These are phyloP conservation scores for Malaclemys terrapin DNA, from an alignment of 2,113 vertebrate species.

Conservation along the genomic window DNA sequence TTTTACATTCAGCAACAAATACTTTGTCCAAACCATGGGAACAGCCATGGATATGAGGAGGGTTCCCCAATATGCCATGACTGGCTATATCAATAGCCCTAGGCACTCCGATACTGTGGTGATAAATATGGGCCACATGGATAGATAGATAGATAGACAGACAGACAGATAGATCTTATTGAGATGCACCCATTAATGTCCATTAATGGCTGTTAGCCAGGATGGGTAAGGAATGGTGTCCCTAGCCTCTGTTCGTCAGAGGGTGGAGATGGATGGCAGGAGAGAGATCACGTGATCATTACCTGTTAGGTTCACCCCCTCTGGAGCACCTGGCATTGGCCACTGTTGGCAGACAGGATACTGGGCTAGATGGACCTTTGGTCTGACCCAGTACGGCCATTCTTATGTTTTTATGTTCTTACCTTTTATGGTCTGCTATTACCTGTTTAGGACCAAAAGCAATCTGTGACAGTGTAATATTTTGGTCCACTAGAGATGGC, in stretches of 20 bases:
- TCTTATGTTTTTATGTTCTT: not conserved
- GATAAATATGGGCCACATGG: not conserved
- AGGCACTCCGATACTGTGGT: not conserved
- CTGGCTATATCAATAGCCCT: not conserved
- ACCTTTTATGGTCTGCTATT: not conserved
- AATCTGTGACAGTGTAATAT: not conserved
- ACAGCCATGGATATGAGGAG: not conserved
- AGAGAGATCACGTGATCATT: no score
- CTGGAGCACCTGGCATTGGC: no score
- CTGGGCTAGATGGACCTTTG: no score
- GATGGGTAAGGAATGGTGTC: no score
- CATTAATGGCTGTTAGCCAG: no score
- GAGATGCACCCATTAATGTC: not conserved
- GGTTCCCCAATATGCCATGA: no score
- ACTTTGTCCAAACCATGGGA: constrained; percentile 5
- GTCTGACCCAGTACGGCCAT: no score
- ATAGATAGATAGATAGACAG: not conserved
- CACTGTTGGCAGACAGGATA: no score
- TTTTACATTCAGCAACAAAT: not conserved
- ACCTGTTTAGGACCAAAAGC: no score
- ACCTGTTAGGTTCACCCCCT: no score
- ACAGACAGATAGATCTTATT: not conserved
- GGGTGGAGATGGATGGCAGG: no score
- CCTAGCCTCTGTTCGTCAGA: no score
- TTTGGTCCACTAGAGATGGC: not conserved